Percentiles rank a stretch among this genome's conserved stretches.
Conservation (phyloP, 2,888 invertebrate species). For the Agonopterix arenella region DNA sequence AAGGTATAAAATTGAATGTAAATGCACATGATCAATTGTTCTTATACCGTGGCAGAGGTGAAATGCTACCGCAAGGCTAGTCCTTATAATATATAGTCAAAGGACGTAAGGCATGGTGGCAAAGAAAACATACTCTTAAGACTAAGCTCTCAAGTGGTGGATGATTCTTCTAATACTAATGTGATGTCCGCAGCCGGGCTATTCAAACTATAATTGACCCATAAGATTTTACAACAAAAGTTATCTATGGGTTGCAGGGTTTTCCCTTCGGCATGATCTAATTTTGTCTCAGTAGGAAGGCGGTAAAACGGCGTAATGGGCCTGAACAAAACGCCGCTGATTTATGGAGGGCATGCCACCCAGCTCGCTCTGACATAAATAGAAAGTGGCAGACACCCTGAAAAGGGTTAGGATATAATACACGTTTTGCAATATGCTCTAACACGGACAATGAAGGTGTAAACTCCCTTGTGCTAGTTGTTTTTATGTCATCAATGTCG, state of each 20-base stretch:
- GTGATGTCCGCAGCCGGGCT: neutral
- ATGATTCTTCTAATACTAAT: no score
- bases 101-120: no score
- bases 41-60: no score
- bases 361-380: slow-evolving; percentile 57
- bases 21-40: no score
- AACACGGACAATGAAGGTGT: slow-evolving; percentile 30
- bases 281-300: slow-evolving; percentile 67
- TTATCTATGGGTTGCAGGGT: slow-evolving; percentile 51
- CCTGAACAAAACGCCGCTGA: slow-evolving; percentile 66
- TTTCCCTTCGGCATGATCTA: slow-evolving; percentile 63
- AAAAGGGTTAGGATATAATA: slow-evolving; percentile 55
- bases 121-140: no score
- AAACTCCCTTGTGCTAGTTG: neutral
- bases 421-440: slow-evolving; percentile 38
- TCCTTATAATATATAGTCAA: no score
- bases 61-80: no score
- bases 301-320: slow-evolving; percentile 68
- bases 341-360: slow-evolving; percentile 59
- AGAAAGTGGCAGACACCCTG: slow-evolving; percentile 60
- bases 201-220: no score
- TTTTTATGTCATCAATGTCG: no score
- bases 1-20: no score
- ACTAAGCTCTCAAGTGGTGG: no score
- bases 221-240: slow-evolving; percentile 55